Evolutionary conservation across 1,140 invertebrate genomes (phyloP), one percentile per base, ranked within the genome.

Genomic region (Probaryconus sp.): DNA sequence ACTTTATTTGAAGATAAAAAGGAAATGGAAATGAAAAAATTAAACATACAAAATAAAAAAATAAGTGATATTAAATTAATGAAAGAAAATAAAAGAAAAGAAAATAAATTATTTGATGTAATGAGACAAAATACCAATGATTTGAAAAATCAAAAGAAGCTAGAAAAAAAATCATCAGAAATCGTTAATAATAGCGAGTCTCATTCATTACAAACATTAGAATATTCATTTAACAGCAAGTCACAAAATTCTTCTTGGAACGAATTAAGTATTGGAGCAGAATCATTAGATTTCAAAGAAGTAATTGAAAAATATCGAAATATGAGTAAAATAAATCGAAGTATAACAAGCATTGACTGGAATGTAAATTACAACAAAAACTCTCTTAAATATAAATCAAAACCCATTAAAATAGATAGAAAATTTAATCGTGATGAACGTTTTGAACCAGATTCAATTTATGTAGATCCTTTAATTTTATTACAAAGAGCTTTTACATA

Each of bases 381-480:
- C 2, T 1, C 14, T 16, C 1, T 26, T 9, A 10, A 11, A 7
- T 28, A 21, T 37, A 6, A 9, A 11, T 5, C 42, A 0, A 30
- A 50, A 21, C 42, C 10, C 14, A 1, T 13, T 0, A 42, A 60
- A 18, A 3, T 17, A 9, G 4, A 60, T 5, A 3, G 16, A 35
- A 43, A 17, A 10, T 13, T 17, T 3, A 17, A 14, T 18, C 60
- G 64, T 33, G 28, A 68, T n/a, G 64, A 68, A 9, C 10, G 26
- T 2, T 68, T 68, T 14, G 64, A 68, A 20, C 53, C 53, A 9
- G 45, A 68, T 35, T 58, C 64, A 6, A 48, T 38, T 30, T 68
- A 68, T 9, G 64, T 68, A 1, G 64, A 68, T 37, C 64, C 64
- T 35, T 35, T 68, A 5, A 24, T 10, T 42, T 43, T 68, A 4